Conservation (phyloP, 2,888 invertebrate species). For the Thyatira batis region DNA sequence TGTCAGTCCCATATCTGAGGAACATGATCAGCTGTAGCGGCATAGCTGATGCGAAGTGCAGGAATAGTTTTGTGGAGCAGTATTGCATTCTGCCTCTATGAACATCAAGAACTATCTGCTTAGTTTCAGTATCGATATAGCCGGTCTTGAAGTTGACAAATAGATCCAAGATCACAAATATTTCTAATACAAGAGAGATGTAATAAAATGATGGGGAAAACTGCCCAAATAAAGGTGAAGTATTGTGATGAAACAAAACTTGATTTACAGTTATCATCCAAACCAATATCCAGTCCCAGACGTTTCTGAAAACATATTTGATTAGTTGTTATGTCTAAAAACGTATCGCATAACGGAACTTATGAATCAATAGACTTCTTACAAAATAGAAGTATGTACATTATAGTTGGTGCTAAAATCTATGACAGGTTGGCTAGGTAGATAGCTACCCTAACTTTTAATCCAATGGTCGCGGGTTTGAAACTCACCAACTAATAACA, state of each 20-base stretch:
- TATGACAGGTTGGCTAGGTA: neutral
- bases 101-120: constrained; percentile 27
- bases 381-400: neutral
- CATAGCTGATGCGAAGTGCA: constrained; percentile 36
- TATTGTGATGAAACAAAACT: constrained; percentile 28
- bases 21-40: constrained; percentile 36
- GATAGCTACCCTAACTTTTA: no score
- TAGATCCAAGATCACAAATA: constrained; percentile 30
- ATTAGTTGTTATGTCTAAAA: no score
- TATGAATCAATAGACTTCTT: no score
- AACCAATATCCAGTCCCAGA: constrained; percentile 32
- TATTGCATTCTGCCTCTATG: constrained; percentile 25
- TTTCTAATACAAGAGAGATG: constrained; percentile 24
- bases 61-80: constrained; percentile 34
- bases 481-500: no score
- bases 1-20: constrained; percentile 28
- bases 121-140: constrained; percentile 23
- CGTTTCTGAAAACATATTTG: constrained; percentile 29
- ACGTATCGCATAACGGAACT: neutral
- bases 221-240: constrained; percentile 22
- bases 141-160: constrained; percentile 33
- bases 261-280: constrained; percentile 20
- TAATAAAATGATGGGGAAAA: constrained; percentile 14
- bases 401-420: neutral
- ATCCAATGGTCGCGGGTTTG: no score